A percentile compares a stretch with the other conserved stretches of the same genome.
Evolutionary conservation across 1,140 invertebrate species (phyloP).

Genomic region (Camponotus vicinus): DNA sequence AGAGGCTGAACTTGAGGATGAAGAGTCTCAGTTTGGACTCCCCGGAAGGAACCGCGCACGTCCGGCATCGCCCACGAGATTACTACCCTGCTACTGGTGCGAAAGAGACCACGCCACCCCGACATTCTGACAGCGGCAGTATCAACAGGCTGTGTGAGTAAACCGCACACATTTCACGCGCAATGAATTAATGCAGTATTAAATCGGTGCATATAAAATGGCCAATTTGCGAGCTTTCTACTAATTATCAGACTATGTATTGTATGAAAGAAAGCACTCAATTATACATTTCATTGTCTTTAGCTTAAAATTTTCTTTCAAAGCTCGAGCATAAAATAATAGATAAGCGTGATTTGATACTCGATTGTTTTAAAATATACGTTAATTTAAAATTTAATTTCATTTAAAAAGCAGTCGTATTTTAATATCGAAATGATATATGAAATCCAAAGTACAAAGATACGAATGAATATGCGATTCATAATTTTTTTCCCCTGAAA

Average conservation of each 20-base stretch:
- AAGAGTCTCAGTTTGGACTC: slow-evolving; percentile 98
- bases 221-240: neutral
- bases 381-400: neutral
- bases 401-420: neutral
- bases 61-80: slow-evolving; percentile 89
- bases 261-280: neutral
- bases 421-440: slow-evolving; percentile 4
- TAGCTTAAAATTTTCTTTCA: neutral
- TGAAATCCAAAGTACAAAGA: neutral
- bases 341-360: neutral
- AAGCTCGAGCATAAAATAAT: neutral
- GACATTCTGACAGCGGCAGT: slow-evolving; percentile 87
- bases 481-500: neutral
- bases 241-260: neutral
- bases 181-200: neutral
- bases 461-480: neutral
- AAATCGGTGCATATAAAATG: slow-evolving; percentile 7
- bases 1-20: slow-evolving; percentile 98
- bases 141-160: slow-evolving; percentile 86
- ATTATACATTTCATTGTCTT: too few relatives aligned
- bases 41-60: slow-evolving; percentile 96
- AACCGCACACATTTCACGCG: neutral
- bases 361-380: neutral
- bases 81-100: slow-evolving; percentile 84
- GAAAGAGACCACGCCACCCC: slow-evolving; percentile 85